Conservation (phyloP, 1,140 invertebrate species). For the Megathymus violae region DNA sequence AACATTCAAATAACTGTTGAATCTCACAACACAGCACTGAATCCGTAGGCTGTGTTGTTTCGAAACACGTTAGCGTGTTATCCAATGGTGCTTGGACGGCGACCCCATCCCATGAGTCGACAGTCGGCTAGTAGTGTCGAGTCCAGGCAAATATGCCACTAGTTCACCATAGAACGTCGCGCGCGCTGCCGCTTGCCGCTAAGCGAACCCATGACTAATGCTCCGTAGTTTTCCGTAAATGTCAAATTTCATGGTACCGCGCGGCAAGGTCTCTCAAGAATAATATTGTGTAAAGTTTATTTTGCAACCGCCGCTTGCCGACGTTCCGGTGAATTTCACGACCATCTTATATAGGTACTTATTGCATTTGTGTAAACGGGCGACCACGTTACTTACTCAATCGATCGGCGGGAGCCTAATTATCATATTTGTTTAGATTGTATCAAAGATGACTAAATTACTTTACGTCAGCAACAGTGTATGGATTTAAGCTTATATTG, state of each 20-base stretch:
- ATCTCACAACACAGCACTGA: no score
- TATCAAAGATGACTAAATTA: conserved; percentile 10
- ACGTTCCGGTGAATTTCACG: conserved; percentile 20
- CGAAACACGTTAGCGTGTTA: no score
- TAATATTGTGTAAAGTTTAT: conserved; percentile 20
- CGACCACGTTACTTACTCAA: conserved; percentile 21
- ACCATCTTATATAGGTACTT: conserved; percentile 4
- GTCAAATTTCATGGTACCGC: conserved; percentile 24
- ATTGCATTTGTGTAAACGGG: conserved; percentile 4
- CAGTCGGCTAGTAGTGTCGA: no score
- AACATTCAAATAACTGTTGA: no score
- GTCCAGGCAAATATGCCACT: no score
- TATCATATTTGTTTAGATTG: conserved; percentile 14
- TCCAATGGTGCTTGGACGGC: no score
- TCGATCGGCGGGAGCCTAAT: conserved; percentile 23
- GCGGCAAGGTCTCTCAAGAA: conserved; percentile 4
- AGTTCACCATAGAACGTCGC: conserved; percentile 67
- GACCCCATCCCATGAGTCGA: no score
- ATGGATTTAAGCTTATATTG: neutral
- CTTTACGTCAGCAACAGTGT: neutral
- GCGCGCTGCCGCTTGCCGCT: conserved; percentile 41
- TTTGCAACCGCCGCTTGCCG: conserved; percentile 6
- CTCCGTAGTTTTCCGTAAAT: conserved; percentile 39
- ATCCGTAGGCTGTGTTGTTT: no score
- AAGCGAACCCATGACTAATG: conserved; percentile 43